These are phyloP conservation scores for Cyprinodon brontotheroides DNA, from an alignment of 2,113 vertebrate species.

Conservation along the genomic window DNA sequence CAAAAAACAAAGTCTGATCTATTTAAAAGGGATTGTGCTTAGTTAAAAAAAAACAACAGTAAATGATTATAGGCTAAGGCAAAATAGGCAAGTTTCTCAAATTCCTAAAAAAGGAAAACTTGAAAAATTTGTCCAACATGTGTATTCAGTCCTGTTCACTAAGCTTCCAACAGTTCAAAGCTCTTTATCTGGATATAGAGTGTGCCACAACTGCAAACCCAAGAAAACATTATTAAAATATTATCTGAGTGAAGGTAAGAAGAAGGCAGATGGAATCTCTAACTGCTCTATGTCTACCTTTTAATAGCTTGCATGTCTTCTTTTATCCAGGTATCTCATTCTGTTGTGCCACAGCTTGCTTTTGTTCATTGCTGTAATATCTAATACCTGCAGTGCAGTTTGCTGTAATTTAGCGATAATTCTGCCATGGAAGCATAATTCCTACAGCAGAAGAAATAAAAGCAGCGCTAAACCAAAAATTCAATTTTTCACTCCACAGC, in stretches of 20 bases:
- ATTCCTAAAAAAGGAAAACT: no score
- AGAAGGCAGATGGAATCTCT: not conserved
- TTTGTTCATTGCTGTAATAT: not conserved
- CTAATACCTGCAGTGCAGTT: not conserved
- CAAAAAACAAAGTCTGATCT: no score
- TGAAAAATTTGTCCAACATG: no score
- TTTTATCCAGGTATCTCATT: not conserved
- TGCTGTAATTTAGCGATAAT: conserved; percentile 4
- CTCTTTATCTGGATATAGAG: no score
- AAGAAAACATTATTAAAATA: not conserved
- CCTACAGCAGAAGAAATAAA: conserved; percentile 12
- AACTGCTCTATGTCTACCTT: not conserved
- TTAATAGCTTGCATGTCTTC: not conserved
- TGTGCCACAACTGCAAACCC: no score
- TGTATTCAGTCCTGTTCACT: no score
- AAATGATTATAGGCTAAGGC: no score
- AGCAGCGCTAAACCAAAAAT: conserved; percentile 14
- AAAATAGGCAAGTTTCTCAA: no score
- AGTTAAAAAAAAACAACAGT: no score
- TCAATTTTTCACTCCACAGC: conserved; percentile 37
- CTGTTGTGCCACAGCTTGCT: not conserved
- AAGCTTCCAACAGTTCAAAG: no score
- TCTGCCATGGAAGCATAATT: conserved; percentile 23
- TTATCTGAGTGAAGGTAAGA: no score
- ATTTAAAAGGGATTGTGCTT: no score